A percentile compares a stretch with the other conserved stretches of the same genome.
These are phyloP conservation scores for Tetranychus urticae DNA, from an alignment of 1,140 invertebrate species.

Conservation along the genomic window DNA sequence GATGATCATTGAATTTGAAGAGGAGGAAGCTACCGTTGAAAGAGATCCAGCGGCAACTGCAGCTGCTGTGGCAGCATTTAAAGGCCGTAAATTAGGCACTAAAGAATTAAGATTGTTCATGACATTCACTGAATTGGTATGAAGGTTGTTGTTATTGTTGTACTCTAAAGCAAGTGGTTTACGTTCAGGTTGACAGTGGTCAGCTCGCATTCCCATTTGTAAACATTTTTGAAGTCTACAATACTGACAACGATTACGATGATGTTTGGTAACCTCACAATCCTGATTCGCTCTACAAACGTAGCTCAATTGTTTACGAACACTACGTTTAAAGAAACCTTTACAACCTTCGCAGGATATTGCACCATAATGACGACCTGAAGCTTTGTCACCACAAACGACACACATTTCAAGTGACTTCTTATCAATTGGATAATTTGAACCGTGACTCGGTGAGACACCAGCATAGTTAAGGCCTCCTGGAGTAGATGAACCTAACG, in stretches of 20 bases:
- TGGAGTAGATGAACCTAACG: neutral
- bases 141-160: neutral
- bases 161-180: constrained; percentile 34
- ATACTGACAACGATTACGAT: constrained; percentile 92
- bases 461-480: neutral
- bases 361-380: constrained; percentile 18
- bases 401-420: constrained; percentile 35
- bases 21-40: neutral
- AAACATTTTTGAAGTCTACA: constrained; percentile 89
- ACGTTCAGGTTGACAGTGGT: constrained; percentile 41
- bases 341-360: constrained; percentile 51
- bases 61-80: neutral
- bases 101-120: neutral
- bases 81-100: neutral
- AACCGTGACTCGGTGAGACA: neutral
- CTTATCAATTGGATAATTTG: neutral
- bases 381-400: constrained; percentile 17
- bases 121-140: neutral
- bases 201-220: constrained; percentile 90
- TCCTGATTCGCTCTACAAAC: constrained; percentile 87
- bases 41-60: neutral
- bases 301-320: constrained; percentile 90
- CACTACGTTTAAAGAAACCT: constrained; percentile 95
- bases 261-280: constrained; percentile 93
- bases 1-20: neutral